Evolutionary conservation across 2,113 vertebrate species (phyloP).

Genomic region (Hypanus sabinus): DNA sequence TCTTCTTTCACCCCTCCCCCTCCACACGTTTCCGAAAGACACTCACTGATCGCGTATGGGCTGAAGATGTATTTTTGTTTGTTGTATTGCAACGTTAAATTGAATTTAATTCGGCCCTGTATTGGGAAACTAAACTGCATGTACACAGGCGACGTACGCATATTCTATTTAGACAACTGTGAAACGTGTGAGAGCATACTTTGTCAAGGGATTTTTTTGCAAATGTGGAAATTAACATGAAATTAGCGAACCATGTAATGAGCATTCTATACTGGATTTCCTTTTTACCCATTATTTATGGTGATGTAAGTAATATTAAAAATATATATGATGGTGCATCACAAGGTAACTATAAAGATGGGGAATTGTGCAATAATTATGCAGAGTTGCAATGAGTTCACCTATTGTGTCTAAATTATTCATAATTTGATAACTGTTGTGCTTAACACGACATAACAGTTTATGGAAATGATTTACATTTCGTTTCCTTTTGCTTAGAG

Average conservation of each 20-base stretch:
- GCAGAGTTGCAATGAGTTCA: slow-evolving; percentile 17
- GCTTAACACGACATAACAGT: neutral
- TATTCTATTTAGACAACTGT: neutral
- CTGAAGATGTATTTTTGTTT: neutral
- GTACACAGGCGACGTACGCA: neutral
- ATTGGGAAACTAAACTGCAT: neutral
- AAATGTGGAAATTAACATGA: slow-evolving; percentile 37
- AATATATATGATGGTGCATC: neutral
- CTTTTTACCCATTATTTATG: slow-evolving; percentile 25
- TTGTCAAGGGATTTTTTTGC: neutral
- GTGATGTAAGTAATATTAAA: slow-evolving; percentile 26
- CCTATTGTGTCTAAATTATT: slow-evolving; percentile 10
- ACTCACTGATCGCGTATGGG: neutral
- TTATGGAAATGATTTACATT: neutral
- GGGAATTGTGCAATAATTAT: slow-evolving; percentile 1
- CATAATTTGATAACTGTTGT: neutral
- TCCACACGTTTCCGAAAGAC: neutral
- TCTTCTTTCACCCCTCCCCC: too few species aligned
- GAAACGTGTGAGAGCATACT: neutral
- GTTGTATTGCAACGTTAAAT: neutral
- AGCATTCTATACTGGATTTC: slow-evolving; percentile 33
- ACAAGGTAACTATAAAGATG: neutral
- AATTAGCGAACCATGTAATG: slow-evolving; percentile 34
- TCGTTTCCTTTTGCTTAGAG: neutral
- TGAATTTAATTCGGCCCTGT: neutral